Evolutionary conservation across 2,888 invertebrate genomes (phyloP).

Genomic region (Chrysotoxum bicinctum): DNA sequence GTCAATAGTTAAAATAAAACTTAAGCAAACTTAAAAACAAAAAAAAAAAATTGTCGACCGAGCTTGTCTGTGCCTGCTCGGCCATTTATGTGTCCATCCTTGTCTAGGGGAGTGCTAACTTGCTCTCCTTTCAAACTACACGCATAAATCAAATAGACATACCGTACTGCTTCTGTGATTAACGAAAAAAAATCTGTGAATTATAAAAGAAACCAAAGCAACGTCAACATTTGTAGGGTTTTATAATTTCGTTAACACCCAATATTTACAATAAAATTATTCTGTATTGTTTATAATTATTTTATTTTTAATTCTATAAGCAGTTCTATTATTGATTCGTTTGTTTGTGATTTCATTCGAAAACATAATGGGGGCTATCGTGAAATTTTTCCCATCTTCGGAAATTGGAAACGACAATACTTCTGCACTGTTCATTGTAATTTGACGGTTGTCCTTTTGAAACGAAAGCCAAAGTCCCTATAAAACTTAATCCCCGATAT

Average conservation of each 20-base stretch:
- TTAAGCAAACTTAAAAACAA: background rate
- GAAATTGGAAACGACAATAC: too few species aligned
- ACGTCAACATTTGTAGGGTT: background rate
- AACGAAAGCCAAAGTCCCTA: too few species aligned
- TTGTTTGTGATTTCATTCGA: too few species aligned
- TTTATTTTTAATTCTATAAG: background rate
- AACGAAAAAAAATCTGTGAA: constrained; percentile 15
- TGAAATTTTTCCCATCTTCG: too few species aligned
- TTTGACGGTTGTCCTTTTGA: too few species aligned
- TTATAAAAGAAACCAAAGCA: background rate
- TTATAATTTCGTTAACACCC: background rate
- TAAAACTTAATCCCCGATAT: too few species aligned
- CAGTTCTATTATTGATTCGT: too few species aligned
- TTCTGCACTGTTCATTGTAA: too few species aligned
- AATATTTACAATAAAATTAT: too few species aligned
- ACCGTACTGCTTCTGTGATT: rapidly evolving
- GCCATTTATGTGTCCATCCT: constrained; percentile 90
- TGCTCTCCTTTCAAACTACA: constrained; percentile 99
- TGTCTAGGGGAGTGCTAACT: constrained; percentile 98
- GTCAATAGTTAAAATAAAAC: background rate
- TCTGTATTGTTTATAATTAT: too few species aligned
- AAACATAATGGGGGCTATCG: too few species aligned
- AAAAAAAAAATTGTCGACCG: constrained; percentile 74
- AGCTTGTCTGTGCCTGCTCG: constrained; percentile 80
- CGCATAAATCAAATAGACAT: constrained; percentile 77